phyloP scores from a whole-genome alignment of 1,140 invertebrate species.

The Cyclargus thomasi region DNA sequence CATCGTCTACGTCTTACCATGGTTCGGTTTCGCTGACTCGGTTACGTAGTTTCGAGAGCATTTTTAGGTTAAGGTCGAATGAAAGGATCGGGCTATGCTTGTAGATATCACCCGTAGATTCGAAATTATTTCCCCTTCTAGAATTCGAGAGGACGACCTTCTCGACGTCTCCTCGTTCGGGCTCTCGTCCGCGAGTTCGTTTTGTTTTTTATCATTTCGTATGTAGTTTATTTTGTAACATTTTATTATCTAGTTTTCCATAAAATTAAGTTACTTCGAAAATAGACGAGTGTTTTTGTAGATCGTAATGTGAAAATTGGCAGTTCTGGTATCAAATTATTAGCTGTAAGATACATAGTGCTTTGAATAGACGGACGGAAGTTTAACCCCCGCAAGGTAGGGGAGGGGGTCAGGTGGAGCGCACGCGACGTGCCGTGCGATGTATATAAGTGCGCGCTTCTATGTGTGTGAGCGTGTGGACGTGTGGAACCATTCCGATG shows the following conservation, averaged over 20 bases:
- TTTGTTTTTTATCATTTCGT: not conserved
- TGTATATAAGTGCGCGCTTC: not conserved
- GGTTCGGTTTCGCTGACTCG: not conserved
- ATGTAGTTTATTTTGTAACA: not conserved
- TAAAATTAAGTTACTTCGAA: conserved; percentile 3
- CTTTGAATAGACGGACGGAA: not conserved
- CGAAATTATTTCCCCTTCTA: not conserved
- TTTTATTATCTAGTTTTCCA: conserved; percentile 2
- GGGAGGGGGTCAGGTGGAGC: not conserved
- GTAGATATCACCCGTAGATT: not conserved
- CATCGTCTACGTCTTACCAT: not conserved
- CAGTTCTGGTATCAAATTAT: conserved; percentile 10
- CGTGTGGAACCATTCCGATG: conserved; percentile 7
- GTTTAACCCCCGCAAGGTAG: not conserved
- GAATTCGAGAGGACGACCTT: not conserved
- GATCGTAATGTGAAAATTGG: not conserved
- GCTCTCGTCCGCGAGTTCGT: not conserved
- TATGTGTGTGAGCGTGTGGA: not conserved
- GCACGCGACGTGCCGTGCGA: not conserved
- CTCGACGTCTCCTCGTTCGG: not conserved
- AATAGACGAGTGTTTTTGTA: not conserved
- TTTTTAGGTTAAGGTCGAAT: conserved; percentile 9
- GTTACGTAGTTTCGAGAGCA: conserved; percentile 1
- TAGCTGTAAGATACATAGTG: conserved; percentile 12
- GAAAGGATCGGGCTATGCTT: not conserved